Evolutionary conservation across 2,888 invertebrate species (phyloP), one percentile per base, ranked within the genome.

Genomic region (Allophyes oxyacanthae): DNA sequence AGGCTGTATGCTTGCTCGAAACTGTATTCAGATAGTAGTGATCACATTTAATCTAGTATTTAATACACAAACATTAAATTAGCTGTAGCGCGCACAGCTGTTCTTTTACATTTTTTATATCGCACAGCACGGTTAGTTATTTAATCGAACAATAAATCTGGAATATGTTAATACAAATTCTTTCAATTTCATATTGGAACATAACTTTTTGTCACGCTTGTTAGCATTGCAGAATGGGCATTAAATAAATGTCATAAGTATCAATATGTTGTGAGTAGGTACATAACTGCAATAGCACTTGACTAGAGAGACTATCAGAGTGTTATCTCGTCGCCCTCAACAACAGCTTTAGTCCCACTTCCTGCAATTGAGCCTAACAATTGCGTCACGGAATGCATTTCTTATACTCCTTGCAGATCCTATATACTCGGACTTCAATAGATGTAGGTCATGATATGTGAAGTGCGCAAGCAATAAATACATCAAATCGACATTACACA

Each of bases 291-390:
- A n/a, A n/a, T 20, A 20, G 4, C 4, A 20, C 20, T 20, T 20
- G 20, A 4, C 20, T 20, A 20, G 20, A 20, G 2, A 20, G 2
- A 20, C 20, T 20, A 20, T 3, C 4, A 20, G 2, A 20, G 20
- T 20, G 20, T 20, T 20, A 20, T 20, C 20, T 20, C 20, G 20
- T n/a, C n/a, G 4, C 20, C 20, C 20, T 20, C 20, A 20, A 20
- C 8, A 14, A 43, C 9, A 8, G 6, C 15, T 20, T 1, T 25
- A 26, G 10, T 10, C n/a, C 13, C 38, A 13, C 30, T 49, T 54
- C 70, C 46, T 65, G 70, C 28, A 69, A 69, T 69, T 65, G 20
- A 50, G 14, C 45, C 13, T 37, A 61, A 62, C 54, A 11, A 28
- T 5, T 30, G 43, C 11, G 14, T 20, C 11, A 20, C 28, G 10